phyloP scores from a whole-genome alignment of 2,113 vertebrate genomes.

The Psammodynastes pulverulentus region DNA sequence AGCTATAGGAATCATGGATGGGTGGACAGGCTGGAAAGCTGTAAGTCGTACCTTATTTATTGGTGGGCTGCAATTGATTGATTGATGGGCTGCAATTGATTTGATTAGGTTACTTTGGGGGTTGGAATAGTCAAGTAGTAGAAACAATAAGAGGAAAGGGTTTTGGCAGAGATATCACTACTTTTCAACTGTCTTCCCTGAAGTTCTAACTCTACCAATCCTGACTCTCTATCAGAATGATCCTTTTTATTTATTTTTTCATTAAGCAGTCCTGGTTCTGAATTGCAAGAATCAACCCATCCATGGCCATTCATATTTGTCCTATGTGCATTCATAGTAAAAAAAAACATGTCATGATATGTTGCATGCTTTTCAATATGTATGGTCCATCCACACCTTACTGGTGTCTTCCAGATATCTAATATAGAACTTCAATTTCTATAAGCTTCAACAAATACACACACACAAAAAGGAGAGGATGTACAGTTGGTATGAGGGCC shows the following conservation, averaged over 20 bases:
- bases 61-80: not conserved
- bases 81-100: not conserved
- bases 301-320: not conserved
- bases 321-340: not conserved
- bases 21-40: not conserved
- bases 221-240: no score
- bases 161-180: not conserved
- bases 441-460: not conserved
- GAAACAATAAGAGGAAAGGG: not conserved
- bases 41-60: not conserved
- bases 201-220: not conserved
- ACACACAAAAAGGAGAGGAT: no score
- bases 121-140: no score
- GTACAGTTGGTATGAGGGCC: not conserved
- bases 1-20: not conserved
- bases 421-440: not conserved
- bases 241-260: not conserved
- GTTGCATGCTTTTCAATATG: not conserved
- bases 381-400: not conserved
- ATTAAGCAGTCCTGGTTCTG: not conserved
- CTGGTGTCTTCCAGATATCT: not conserved
- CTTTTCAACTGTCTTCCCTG: not conserved
- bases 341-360: not conserved
- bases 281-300: not conserved
- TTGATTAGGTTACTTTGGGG: not conserved